Evolutionary conservation across 53 echinoderm and acorn worm genomes (phyloP).

Genomic region (Holothuria leucospilota): DNA sequence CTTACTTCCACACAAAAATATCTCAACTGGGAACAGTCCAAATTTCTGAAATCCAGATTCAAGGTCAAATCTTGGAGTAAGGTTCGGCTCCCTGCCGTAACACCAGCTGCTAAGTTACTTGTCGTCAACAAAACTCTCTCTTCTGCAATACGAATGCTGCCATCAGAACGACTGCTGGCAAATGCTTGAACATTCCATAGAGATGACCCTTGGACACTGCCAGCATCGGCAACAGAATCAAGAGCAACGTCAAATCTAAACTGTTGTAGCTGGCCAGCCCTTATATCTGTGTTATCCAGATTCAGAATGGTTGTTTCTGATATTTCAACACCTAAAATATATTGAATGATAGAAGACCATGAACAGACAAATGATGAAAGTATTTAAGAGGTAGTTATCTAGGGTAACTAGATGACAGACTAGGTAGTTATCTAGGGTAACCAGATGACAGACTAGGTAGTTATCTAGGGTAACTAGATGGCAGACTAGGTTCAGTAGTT

Average conservation of each 20-base stretch:
- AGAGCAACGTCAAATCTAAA: slow-evolving; percentile 74
- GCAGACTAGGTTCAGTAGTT: too few species aligned
- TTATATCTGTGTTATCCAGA: slow-evolving; percentile 42
- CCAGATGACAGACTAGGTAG: too few species aligned
- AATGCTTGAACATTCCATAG: slow-evolving; percentile 60
- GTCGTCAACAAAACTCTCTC: slow-evolving; percentile 6
- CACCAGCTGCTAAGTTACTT: slow-evolving; percentile 40
- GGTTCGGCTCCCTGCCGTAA: slow-evolving; percentile 50
- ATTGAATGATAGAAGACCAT: background rate
- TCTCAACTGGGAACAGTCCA: slow-evolving; percentile 65
- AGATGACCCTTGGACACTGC: slow-evolving; percentile 69
- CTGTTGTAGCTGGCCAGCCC: slow-evolving; percentile 59
- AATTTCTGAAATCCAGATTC: slow-evolving; percentile 46
- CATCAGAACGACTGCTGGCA: slow-evolving; percentile 31
- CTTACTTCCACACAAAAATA: slow-evolving; percentile 76
- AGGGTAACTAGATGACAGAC: too few species aligned
- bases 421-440: too few species aligned
- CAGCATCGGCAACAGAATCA: slow-evolving; percentile 64
- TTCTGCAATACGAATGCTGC: background rate
- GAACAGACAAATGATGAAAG: background rate
- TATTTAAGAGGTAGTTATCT: background rate
- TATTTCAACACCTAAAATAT: slow-evolving; percentile 75
- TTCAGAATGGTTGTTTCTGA: slow-evolving; percentile 38
- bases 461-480: too few species aligned
- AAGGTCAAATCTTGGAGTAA: slow-evolving; percentile 53